These are phyloP conservation scores for Eledone cirrhosa DNA, from an alignment of 2,888 invertebrate genomes.

Conservation along the genomic window DNA sequence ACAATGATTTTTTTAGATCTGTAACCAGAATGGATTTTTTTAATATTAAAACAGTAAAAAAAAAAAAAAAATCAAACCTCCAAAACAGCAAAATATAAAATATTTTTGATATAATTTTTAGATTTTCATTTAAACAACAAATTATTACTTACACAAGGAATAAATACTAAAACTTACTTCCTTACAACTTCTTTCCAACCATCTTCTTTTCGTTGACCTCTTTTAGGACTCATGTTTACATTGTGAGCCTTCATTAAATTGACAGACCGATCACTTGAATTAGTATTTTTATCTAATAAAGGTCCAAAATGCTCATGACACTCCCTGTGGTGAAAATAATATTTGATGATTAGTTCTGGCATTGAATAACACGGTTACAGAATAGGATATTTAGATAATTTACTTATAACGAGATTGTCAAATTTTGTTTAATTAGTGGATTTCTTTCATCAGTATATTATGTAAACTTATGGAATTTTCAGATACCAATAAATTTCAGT, in stretches of 20 bases:
- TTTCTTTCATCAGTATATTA: too few species aligned
- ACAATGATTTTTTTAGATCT: constrained; percentile 88
- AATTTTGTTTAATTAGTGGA: too few species aligned
- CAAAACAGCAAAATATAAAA: neutral
- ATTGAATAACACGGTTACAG: too few species aligned
- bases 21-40: constrained; percentile 27
- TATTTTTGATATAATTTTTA: neutral
- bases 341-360: too few species aligned
- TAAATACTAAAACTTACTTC: constrained; percentile 71
- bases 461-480: too few species aligned
- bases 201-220: constrained; percentile 74
- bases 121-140: neutral
- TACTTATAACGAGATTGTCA: too few species aligned
- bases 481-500: too few species aligned
- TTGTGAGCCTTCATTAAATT: constrained; percentile 40
- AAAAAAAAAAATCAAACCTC: neutral
- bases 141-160: neutral
- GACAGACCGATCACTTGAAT: constrained; percentile 63
- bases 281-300: neutral
- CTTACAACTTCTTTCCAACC: constrained; percentile 97
- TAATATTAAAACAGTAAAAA: neutral
- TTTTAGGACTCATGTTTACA: constrained; percentile 57
- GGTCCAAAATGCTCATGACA: too few species aligned
- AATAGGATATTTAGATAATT: too few species aligned
- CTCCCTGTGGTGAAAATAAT: too few species aligned